phyloP scores from a whole-genome alignment of 2,888 invertebrate genomes.

The Drosophila mimetica region DNA sequence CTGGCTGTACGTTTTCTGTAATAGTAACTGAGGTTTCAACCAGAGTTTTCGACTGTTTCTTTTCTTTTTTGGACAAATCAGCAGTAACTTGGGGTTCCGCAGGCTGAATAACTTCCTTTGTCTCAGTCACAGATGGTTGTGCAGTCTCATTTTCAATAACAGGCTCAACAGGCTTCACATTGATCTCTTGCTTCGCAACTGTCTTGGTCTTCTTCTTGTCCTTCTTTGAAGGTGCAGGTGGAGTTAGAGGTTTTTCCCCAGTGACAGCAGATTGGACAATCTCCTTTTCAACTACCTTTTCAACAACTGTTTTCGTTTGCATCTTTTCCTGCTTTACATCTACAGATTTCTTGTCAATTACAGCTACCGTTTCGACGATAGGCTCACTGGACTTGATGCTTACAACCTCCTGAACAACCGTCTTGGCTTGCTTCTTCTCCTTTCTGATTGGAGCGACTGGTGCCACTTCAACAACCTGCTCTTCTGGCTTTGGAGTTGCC shows the following conservation, averaged over 20 bases:
- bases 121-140: slow-evolving; percentile 7
- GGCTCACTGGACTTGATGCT: slow-evolving; percentile 11
- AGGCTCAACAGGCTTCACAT: slow-evolving; percentile 1
- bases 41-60: background rate
- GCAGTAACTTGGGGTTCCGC: background rate
- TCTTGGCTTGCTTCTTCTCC: slow-evolving; percentile 27
- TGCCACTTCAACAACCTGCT: background rate
- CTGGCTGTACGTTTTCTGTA: background rate
- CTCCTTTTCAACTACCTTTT: slow-evolving; percentile 9
- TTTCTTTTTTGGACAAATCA: background rate
- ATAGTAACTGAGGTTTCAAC: background rate
- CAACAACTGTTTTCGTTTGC: slow-evolving; percentile 2
- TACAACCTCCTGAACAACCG: background rate
- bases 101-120: background rate
- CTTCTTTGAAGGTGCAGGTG: slow-evolving; percentile 7
- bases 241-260: background rate
- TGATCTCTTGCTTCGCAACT: slow-evolving; percentile 8
- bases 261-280: slow-evolving; percentile 1
- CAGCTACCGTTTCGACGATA: background rate
- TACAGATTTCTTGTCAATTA: background rate
- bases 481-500: slow-evolving; percentile 10
- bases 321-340: slow-evolving; percentile 8
- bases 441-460: slow-evolving; percentile 26
- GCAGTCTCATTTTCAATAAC: background rate
- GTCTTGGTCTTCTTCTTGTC: slow-evolving; percentile 23